Conservation (phyloP, 1,140 invertebrate genomes). For the Acromyrmex heyeri region DNA sequence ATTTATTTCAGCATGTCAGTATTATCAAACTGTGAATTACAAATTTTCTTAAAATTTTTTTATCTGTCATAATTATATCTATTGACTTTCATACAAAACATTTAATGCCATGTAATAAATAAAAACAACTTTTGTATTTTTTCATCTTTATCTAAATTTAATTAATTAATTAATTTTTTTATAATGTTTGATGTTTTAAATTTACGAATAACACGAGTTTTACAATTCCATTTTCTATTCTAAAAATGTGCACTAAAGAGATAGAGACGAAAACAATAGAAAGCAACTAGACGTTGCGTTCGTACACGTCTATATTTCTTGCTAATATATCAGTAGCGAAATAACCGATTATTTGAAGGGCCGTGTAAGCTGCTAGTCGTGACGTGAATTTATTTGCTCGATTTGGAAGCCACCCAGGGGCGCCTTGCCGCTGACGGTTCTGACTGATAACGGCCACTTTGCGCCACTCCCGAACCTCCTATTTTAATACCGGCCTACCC, state of each 20-base stretch:
- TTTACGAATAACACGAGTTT: not conserved
- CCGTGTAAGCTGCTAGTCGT: slow-evolving; percentile 71
- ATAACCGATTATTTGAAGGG: slow-evolving; percentile 74
- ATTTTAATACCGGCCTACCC: slow-evolving; percentile 78
- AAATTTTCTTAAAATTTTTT: not conserved
- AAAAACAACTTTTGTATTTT: not conserved
- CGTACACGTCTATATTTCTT: slow-evolving; percentile 15
- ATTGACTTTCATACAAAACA: not conserved
- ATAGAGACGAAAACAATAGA: not conserved
- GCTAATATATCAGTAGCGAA: slow-evolving; percentile 64
- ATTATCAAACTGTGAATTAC: not conserved
- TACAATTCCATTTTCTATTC: not conserved
- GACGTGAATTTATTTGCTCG: slow-evolving; percentile 79
- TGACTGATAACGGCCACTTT: slow-evolving; percentile 77
- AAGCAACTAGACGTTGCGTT: not conserved
- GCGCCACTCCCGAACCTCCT: slow-evolving; percentile 70
- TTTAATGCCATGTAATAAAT: not conserved
- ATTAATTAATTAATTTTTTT: not conserved
- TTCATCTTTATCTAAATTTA: not conserved
- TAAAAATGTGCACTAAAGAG: not conserved
- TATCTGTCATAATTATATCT: not conserved
- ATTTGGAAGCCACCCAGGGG: slow-evolving; percentile 75
- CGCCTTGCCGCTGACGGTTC: slow-evolving; percentile 73
- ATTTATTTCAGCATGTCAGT: not conserved
- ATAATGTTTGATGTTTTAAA: not conserved